Evolutionary conservation across 2,113 vertebrate genomes (phyloP), one percentile per base, ranked within the genome.

Genomic region (Sarotherodon lohbergeri): DNA sequence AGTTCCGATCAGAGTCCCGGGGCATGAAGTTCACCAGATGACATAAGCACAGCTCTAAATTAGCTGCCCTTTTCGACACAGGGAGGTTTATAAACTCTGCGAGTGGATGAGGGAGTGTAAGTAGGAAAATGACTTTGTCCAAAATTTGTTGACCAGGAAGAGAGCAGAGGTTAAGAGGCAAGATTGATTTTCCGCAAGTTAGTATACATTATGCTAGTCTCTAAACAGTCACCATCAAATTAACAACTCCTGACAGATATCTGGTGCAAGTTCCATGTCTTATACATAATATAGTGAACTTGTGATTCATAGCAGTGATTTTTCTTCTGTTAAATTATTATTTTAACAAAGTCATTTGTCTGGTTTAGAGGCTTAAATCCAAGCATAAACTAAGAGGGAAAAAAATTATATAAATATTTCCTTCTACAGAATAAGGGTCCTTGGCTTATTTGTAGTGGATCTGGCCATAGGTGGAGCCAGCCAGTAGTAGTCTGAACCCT

Each of bases 401-500:
- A 90, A 95, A 94, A 93, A 93, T 88, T 86, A 81, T 61, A 57
- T 73, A 94, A 94, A 94, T 94, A 94, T 94, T 95, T 95, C 92
- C 91, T 87, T 78, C 59, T 86, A 39, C 32, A 92, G 87, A 87
- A 86, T 89, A 86, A 84, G 88, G 76, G 63, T 86, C 76, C 84
- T 87, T 91, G 89, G 93, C 79, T 91, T 96, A 92, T 96, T 96
- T 95, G 94, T 95, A 95, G 95, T 97, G 95, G 96, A 97, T 97
- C 87, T 92, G 94, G 94, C 91, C 91, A 94, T 93, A 43, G 93
- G 95, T 96, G 94, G 94, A 94, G 94, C 93, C 91, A 88, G 96
- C 94, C 96, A 96, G 95, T 94, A 94, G 88, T 61, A 94, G 94
- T 98, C 97, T 98, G 97, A 98, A 95, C 87, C 95, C 96, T 97